Base-by-base conservation (phyloP, 2,797 vertebrate genomes). In the Manis pentadactyla region DNA sequence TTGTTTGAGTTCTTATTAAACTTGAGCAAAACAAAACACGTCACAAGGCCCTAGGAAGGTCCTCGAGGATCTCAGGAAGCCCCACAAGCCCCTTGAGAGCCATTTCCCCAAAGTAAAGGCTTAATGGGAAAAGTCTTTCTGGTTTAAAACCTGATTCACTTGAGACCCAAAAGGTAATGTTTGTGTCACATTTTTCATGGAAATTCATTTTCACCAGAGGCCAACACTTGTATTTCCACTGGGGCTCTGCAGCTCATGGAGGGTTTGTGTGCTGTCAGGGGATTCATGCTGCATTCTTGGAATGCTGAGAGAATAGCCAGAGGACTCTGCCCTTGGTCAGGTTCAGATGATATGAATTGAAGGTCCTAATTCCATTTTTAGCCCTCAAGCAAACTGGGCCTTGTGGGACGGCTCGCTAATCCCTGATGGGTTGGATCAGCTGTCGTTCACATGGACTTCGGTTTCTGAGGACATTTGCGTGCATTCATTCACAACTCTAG, bases 341-440 rank as follows among this genome's bases (percentile, higher is more conserved):
- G 88, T 89, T 96, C 94, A 96, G 93, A 93, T 84, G 85, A 90
- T 46, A 71, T 1, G 77, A 49, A 34, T 1, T 49, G 18, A 74
- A 93, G 46, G 93, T 90, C 91, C 34, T 88, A 46, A 93, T 83
- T 94, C 74, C 78, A 89, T 77, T 55, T 94, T 92, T 79, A 92
- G 64, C 64, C 61, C 42, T 61, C 46, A 90, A 88, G 57, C 85
- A 85, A 85, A 10, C 31, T 55, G 59, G 42, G 51, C 31, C 87
- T 94, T 74, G 25, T 88, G 84, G 78, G 64, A 88, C 85, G 82
- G 15, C 21, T 88, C 19, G 2, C 31, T 51, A 69, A 53, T 46
- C 49, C 71, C 81, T 34, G 1, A 3, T 39, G 92, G 55, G 49
- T 61, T 55, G 29, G 21, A 37, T 49, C 27, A 23, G 19, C 69